These are phyloP conservation scores for Sepiola atlantica DNA, from an alignment of 2,888 invertebrate species.

Conservation along the genomic window DNA sequence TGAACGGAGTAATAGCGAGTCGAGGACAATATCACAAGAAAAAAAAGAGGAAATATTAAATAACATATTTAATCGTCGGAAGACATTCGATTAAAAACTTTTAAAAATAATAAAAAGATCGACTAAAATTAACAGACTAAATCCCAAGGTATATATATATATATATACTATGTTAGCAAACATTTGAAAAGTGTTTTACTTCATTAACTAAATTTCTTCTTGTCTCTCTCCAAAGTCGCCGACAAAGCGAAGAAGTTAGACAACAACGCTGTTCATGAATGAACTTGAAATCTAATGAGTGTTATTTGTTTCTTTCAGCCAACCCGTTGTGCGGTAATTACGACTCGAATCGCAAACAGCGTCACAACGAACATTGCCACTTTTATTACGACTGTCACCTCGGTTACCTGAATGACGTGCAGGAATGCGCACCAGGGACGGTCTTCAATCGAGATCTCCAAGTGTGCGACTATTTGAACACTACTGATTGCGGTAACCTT, in stretches of 20 bases:
- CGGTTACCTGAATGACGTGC: slow-evolving; percentile 16
- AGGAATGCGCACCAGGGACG: slow-evolving; percentile 44
- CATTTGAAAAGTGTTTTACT: background rate
- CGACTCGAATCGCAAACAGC: background rate
- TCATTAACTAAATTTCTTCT: background rate
- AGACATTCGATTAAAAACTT: no score
- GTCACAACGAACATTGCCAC: background rate
- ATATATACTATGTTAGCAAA: background rate
- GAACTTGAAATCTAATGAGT: background rate
- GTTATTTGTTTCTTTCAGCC: background rate
- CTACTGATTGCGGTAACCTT: slow-evolving; percentile 36
- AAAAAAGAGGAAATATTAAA: no score
- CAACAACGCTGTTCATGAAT: no score
- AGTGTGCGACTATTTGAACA: slow-evolving; percentile 42
- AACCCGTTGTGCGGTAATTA: slow-evolving; percentile 18
- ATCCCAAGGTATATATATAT: no score
- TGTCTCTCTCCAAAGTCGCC: no score
- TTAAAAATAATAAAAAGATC: no score
- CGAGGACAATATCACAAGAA: no score
- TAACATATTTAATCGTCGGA: no score
- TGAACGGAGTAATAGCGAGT: no score
- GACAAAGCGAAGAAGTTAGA: no score
- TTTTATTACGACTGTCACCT: slow-evolving; percentile 40
- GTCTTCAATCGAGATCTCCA: slow-evolving; percentile 35
- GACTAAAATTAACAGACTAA: no score